These are phyloP conservation scores for Equus quagga DNA, from an alignment of 2,113 vertebrate species.

Conservation along the genomic window DNA sequence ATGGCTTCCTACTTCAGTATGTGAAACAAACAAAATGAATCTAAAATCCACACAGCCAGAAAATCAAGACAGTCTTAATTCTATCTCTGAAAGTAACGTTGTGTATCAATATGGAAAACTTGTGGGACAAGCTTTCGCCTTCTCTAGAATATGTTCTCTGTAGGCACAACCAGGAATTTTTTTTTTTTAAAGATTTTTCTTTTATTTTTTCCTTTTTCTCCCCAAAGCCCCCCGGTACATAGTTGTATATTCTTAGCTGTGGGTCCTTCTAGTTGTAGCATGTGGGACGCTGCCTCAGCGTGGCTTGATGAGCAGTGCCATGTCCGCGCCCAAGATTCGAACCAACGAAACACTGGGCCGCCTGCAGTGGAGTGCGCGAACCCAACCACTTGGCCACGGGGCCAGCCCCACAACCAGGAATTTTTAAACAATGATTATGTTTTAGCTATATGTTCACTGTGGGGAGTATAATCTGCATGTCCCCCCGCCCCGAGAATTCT, in stretches of 20 bases:
- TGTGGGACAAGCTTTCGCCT: not conserved
- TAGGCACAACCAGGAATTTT: not conserved
- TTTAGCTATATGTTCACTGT: slow-evolving; percentile 7
- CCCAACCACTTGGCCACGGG: too few species aligned
- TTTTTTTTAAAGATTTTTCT: not conserved
- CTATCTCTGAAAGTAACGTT: not conserved
- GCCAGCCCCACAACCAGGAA: not conserved
- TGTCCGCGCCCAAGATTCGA: too few species aligned
- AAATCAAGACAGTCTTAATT: slow-evolving; percentile 10
- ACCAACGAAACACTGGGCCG: too few species aligned
- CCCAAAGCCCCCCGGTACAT: too few species aligned
- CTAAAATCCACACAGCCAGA: not conserved
- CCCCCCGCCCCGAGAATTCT: not conserved
- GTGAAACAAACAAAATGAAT: not conserved
- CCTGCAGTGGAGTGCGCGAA: too few species aligned
- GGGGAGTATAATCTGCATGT: not conserved
- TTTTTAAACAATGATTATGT: not conserved
- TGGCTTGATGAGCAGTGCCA: too few species aligned
- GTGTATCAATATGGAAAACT: not conserved
- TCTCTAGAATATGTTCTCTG: not conserved
- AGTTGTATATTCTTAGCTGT: too few species aligned
- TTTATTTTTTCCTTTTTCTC: too few species aligned
- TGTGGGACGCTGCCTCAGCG: too few species aligned
- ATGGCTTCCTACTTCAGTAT: not conserved
- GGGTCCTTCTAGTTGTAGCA: too few species aligned